phyloP scores from a whole-genome alignment of 2,797 vertebrate genomes.

The Argya squamiceps region DNA sequence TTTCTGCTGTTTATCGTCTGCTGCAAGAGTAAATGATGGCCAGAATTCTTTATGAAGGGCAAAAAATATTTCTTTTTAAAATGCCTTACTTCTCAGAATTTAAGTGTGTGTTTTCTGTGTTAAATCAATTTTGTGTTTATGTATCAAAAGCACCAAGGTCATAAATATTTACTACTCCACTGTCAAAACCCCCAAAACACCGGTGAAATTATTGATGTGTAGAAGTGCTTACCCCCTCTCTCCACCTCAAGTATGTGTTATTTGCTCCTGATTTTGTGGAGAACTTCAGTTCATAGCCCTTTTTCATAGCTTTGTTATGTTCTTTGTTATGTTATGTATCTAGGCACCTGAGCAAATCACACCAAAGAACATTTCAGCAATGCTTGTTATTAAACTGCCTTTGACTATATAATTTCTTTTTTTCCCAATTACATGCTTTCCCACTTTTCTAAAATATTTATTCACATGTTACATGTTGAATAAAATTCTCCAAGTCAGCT shows the following conservation, averaged over 20 bases:
- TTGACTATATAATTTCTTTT: neutral
- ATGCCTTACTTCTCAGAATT: neutral
- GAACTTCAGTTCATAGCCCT: neutral
- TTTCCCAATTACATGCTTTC: neutral
- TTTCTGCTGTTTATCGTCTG: neutral
- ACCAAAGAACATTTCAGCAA: neutral
- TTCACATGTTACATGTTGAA: conserved; percentile 40
- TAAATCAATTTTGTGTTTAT: neutral
- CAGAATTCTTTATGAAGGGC: neutral
- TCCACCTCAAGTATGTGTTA: neutral
- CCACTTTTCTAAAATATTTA: conserved; percentile 10
- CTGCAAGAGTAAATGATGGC: neutral
- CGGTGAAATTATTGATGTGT: neutral
- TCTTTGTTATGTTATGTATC: neutral
- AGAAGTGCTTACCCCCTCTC: neutral
- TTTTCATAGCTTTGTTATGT: neutral
- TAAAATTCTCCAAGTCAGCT: conserved; percentile 73
- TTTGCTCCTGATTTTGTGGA: neutral
- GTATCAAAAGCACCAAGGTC: neutral
- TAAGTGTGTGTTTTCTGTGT: neutral
- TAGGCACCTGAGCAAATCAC: neutral
- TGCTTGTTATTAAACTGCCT: neutral
- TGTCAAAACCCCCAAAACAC: neutral
- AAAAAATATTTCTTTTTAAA: neutral
- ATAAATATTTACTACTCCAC: neutral